Evolutionary conservation across 2,797 vertebrate species (phyloP), one percentile per base, ranked within the genome.

Genomic region (Benthosema pterotum): DNA sequence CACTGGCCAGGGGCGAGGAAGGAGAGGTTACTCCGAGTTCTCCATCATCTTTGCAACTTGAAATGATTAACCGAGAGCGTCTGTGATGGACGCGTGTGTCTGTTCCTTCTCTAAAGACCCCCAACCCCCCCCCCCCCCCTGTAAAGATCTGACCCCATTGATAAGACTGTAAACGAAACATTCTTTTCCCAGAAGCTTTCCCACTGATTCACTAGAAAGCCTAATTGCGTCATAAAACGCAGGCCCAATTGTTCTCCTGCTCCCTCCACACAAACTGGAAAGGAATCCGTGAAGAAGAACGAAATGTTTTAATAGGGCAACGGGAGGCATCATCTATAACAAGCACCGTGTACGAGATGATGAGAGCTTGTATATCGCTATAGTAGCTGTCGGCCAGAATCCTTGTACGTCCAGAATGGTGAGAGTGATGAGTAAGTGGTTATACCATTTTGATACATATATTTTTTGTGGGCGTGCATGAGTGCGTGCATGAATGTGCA

Each of bases 211-310:
- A n/a, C 45, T 68, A 14, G 58, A 42, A 28, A 52, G 57, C 48
- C 18, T 63, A 65, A 74, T 59, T 59, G 47, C 43, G 47, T 61
- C 17, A 62, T 74, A 57, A 73, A 77, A 61, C 55, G 13, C 25
- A 43, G 19, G 38, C 13, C 42, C 32, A 11, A 50, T 50, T 65
- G 67, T 62, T 57, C 38, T n/a, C 56, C 48, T 50, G 32, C 32
- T 38, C 32, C 32, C 8, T 38, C 32, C 32, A 47, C 52, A 9
- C 2, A 38, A 65, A 51, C 57, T 42, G 45, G 42, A 18, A 60
- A 57, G 2, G 51, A 54, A 61, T 17, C 48, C 42, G 43, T 42
- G 52, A 72, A 69, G 43, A 56, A 53, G 58, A 65, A 38, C 32
- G 11, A 11, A 50, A 46, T 46, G 45, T 46, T 46, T 46, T 38